Percentiles rank a stretch among this genome's conserved stretches.
Conservation (phyloP, 2,888 invertebrate species). For the Dascillus cervinus region DNA sequence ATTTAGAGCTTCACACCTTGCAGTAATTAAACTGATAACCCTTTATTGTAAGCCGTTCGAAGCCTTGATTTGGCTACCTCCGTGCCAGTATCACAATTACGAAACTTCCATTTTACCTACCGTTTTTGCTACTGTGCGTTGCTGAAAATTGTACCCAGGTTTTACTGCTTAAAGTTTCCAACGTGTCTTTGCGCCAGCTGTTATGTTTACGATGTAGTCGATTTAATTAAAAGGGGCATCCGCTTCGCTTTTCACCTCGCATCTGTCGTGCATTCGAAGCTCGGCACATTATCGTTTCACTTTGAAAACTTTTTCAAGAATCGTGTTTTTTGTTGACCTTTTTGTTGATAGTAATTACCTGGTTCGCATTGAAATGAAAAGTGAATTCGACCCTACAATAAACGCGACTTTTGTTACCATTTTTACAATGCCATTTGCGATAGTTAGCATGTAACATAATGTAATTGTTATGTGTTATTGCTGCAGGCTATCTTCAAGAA, state of each 20-base stretch:
- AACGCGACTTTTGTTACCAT: too few relatives aligned
- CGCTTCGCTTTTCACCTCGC: conserved; percentile 10
- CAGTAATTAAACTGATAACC: background rate
- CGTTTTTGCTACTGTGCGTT: conserved; percentile 5
- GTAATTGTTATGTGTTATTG: conserved; percentile 18
- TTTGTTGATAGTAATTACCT: too few relatives aligned
- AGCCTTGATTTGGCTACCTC: too few relatives aligned
- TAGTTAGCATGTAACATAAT: too few relatives aligned
- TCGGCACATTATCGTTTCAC: conserved; percentile 8
- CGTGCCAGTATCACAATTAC: too few relatives aligned
- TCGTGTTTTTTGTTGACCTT: background rate
- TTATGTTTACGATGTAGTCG: conserved; percentile 9
- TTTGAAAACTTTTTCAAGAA: background rate
- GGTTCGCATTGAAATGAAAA: too few relatives aligned
- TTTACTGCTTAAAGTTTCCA: conserved; percentile 11
- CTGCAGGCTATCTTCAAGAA: conserved; percentile 70
- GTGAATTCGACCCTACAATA: too few relatives aligned
- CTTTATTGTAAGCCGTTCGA: background rate
- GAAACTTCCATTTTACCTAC: too few relatives aligned
- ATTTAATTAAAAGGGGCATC: conserved; percentile 15
- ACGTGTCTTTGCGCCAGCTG: conserved; percentile 15
- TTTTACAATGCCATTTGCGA: too few relatives aligned
- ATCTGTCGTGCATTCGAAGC: conserved; percentile 13
- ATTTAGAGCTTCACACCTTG: background rate
- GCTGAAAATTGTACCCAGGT: conserved; percentile 8